A percentile compares a stretch with the other conserved stretches of the same genome.
Evolutionary conservation across 2,888 invertebrate species (phyloP).

Genomic region (Romanomermis culicivorax): DNA sequence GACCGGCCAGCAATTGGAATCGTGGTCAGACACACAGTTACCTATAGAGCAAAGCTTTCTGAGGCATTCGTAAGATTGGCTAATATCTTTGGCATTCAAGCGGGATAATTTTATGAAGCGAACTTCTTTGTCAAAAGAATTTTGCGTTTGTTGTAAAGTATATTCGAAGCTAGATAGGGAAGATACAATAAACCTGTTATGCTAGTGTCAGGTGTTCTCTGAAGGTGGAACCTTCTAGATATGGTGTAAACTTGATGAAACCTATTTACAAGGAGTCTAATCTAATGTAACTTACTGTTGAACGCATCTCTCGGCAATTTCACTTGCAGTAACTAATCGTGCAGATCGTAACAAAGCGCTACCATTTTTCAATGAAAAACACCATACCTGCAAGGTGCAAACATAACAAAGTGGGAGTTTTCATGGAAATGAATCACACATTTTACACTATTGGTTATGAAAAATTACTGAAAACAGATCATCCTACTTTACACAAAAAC

Average conservation of each 20-base stretch:
- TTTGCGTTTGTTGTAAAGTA: no score
- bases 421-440: background rate
- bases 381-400: conserved; percentile 11
- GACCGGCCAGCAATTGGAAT: no score
- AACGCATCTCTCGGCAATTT: conserved; percentile 7
- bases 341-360: conserved; percentile 11
- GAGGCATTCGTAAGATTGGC: background rate
- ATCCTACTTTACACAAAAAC: no score
- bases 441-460: no score
- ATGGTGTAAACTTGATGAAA: no score
- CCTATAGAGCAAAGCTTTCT: conserved; percentile 5
- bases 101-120: background rate
- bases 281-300: background rate
- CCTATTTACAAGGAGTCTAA: background rate
- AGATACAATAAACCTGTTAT: no score
- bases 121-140: background rate
- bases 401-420: background rate
- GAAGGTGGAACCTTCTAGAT: no score
- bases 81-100: conserved; percentile 4
- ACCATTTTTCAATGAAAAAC: conserved; percentile 12
- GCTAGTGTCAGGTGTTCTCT: no score
- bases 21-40: no score
- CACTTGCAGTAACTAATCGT: background rate
- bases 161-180: no score
- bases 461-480: no score